These are phyloP conservation scores for Tricholauxania praeusta DNA, from an alignment of 2,888 invertebrate species.

Conservation along the genomic window DNA sequence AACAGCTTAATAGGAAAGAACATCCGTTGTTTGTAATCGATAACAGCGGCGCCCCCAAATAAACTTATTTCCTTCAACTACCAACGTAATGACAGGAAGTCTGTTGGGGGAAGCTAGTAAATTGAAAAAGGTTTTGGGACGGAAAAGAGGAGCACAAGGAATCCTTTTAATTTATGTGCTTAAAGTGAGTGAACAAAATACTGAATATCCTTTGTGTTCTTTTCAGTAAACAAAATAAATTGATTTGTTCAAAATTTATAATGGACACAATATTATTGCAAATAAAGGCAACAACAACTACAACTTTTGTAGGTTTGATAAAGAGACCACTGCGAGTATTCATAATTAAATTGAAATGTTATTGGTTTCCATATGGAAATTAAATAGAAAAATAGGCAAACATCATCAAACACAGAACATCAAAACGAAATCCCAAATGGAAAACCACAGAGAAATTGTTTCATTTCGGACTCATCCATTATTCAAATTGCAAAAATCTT, in stretches of 20 bases:
- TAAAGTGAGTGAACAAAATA: no score
- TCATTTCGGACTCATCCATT: constrained; percentile 27
- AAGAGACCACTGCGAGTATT: neutral
- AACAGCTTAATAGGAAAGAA: neutral
- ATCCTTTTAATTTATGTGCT: no score
- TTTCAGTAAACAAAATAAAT: neutral
- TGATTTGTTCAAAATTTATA: constrained; percentile 20
- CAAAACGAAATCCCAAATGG: neutral
- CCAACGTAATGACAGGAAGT: no score
- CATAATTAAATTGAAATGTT: constrained; percentile 28
- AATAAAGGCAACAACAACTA: neutral
- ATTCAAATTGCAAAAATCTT: constrained; percentile 28
- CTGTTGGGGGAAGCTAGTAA: no score
- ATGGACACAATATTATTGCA: neutral
- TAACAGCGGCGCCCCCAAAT: neutral
- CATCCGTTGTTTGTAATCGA: constrained; percentile 30
- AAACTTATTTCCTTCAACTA: no score
- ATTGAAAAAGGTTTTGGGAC: no score
- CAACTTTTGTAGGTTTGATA: neutral
- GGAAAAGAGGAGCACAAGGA: no score
- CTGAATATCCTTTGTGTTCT: no score
- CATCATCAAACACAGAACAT: neutral
- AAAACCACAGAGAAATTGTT: neutral
- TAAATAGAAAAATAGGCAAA: neutral
- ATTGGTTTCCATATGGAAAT: constrained; percentile 7